Conservation (phyloP, 2,888 invertebrate species). For the Cephus rjabovi region DNA sequence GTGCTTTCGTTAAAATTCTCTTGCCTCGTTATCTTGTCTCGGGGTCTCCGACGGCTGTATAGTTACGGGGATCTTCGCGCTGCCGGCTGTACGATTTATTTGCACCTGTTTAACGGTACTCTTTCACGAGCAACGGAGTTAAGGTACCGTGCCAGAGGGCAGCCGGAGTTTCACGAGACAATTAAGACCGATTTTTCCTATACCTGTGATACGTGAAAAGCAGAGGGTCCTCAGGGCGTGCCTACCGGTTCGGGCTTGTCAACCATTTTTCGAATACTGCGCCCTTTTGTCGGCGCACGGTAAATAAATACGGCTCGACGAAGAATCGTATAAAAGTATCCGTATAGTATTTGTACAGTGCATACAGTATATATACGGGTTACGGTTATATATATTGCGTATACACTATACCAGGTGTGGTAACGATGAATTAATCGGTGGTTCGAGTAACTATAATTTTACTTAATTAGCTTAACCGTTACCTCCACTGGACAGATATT, state of each 20-base stretch:
- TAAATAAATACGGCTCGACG: neutral
- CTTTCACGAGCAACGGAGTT: neutral
- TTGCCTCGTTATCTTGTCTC: neutral
- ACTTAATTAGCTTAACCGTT: conserved; percentile 65
- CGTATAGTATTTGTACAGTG: neutral
- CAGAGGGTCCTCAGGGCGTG: neutral
- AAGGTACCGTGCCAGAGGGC: neutral
- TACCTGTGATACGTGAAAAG: neutral
- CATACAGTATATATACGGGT: neutral
- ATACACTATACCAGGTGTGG: conserved; percentile 2
- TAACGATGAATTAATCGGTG: conserved; percentile 43
- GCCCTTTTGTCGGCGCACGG: neutral
- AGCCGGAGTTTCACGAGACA: neutral
- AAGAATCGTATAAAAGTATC: neutral
- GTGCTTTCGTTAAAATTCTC: too few relatives aligned
- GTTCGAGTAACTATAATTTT: conserved; percentile 70
- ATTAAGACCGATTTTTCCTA: too few relatives aligned
- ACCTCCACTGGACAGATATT: conserved; percentile 4
- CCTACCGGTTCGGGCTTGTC: neutral
- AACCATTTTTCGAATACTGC: neutral
- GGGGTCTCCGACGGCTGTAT: neutral
- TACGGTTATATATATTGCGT: neutral
- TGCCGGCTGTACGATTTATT: neutral
- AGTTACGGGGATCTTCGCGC: neutral
- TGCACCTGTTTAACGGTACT: neutral